These are phyloP conservation scores for Nymphicus hollandicus DNA, from an alignment of 2,113 vertebrate genomes.

Conservation along the genomic window DNA sequence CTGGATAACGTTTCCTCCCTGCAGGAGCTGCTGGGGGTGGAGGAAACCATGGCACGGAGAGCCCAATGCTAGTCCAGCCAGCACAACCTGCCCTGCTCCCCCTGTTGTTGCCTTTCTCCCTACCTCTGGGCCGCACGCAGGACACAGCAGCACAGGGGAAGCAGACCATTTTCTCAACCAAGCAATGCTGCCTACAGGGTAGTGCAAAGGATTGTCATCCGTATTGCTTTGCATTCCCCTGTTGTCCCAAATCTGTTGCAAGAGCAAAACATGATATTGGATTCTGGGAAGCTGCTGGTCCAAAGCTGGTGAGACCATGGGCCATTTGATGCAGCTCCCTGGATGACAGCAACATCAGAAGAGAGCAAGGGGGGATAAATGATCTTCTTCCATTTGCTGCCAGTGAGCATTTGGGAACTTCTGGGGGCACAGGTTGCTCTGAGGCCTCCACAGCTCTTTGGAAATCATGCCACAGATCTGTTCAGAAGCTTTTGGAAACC, in stretches of 20 bases:
- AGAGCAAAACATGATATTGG: not conserved
- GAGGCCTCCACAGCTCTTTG: not conserved
- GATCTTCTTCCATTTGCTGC: not conserved
- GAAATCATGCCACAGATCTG: not conserved
- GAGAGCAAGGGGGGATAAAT: not conserved
- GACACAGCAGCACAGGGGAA: accelerated
- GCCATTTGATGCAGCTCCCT: not conserved
- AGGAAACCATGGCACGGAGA: not conserved
- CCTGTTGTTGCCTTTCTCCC: not conserved
- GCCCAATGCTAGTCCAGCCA: not conserved
- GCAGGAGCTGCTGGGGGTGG: not conserved
- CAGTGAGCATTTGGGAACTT: not conserved
- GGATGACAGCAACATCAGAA: not conserved
- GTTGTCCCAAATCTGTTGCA: not conserved
- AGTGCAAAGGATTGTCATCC: not conserved
- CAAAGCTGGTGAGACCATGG: not conserved
- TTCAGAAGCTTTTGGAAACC: not conserved
- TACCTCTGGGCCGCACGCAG: accelerated
- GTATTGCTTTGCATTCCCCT: not conserved
- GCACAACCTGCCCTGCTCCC: not conserved
- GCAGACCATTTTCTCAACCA: not conserved
- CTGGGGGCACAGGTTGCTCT: not conserved
- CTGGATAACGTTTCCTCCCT: not conserved
- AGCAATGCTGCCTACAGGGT: not conserved
- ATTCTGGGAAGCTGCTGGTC: not conserved